phyloP scores from a whole-genome alignment of 2,888 invertebrate species.

The Agrilus biguttatus region DNA sequence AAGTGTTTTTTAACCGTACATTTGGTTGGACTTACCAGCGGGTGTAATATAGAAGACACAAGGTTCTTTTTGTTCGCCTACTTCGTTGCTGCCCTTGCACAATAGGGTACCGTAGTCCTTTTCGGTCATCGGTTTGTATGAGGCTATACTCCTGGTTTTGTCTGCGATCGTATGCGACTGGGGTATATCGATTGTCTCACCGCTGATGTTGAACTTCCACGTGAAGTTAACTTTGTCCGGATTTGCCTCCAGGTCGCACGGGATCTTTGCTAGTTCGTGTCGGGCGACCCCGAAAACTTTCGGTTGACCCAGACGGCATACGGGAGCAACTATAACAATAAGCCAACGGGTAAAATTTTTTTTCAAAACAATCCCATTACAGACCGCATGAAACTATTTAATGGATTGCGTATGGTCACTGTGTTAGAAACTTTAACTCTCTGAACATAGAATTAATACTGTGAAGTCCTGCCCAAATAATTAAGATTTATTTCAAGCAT shows the following conservation, averaged over 20 bases:
- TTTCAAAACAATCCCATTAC: too few species aligned
- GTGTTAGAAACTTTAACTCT: too few species aligned
- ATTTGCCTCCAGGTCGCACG: slow-evolving; percentile 64
- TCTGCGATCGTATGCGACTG: slow-evolving; percentile 46
- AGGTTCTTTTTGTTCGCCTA: slow-evolving; percentile 56
- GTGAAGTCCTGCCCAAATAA: too few species aligned
- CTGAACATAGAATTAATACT: too few species aligned
- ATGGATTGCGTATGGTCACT: too few species aligned
- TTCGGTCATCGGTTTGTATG: slow-evolving; percentile 59
- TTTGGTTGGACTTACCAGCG: slow-evolving; percentile 38
- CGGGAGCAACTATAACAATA: slow-evolving; percentile 46
- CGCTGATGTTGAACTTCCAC: slow-evolving; percentile 66
- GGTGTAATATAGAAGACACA: slow-evolving; percentile 61
- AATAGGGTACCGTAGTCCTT: slow-evolving; percentile 59
- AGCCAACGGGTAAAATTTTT: too few species aligned
- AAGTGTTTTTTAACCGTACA: too few species aligned
- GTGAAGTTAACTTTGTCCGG: slow-evolving; percentile 50
- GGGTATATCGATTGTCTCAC: slow-evolving; percentile 53
- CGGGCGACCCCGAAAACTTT: slow-evolving; percentile 58
- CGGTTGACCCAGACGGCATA: slow-evolving; percentile 54
- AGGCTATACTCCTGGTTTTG: slow-evolving; percentile 46
- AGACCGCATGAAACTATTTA: too few species aligned
- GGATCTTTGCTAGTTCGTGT: slow-evolving; percentile 50
- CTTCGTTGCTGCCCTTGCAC: slow-evolving; percentile 61
- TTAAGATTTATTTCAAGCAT: too few species aligned